Conservation (phyloP, 2,797 vertebrate species). For the Carapus acus region DNA sequence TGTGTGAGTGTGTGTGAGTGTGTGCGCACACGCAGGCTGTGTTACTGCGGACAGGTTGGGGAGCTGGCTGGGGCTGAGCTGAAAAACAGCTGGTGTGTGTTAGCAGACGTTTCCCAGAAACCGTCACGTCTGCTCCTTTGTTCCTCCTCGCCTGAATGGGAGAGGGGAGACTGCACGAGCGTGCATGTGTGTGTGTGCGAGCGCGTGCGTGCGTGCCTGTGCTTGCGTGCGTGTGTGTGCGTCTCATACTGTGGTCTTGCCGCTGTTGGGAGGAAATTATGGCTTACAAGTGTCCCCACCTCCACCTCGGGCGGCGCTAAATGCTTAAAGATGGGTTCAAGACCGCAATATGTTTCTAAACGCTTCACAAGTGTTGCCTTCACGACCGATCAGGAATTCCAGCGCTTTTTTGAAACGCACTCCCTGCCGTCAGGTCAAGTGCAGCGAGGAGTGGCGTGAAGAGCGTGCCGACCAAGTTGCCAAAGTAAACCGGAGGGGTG, state of each 20-base stretch:
- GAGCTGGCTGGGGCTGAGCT: conserved; percentile 45
- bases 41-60: conserved; percentile 53
- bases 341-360: conserved; percentile 48
- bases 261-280: conserved; percentile 55
- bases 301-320: conserved; percentile 54
- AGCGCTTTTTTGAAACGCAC: conserved; percentile 38
- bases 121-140: conserved; percentile 54
- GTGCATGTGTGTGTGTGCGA: conserved; percentile 11
- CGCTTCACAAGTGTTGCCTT: conserved; percentile 51
- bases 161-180: conserved; percentile 20
- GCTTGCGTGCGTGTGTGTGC: conserved; percentile 8
- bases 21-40: conserved; percentile 16
- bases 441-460: conserved; percentile 27
- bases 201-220: conserved; percentile 2
- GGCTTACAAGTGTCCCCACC: conserved; percentile 58
- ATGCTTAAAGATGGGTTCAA: conserved; percentile 42
- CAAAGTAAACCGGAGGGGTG: no score
- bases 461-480: no score
- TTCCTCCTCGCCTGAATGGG: conserved; percentile 47
- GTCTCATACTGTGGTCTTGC: conserved; percentile 37
- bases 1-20: no score
- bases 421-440: conserved; percentile 38
- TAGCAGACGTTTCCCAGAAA: conserved; percentile 68
- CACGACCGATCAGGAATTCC: conserved; percentile 47
- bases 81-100: conserved; percentile 66